phyloP scores from a whole-genome alignment of 2,888 invertebrate genomes.

The Enchytraeus crypticus region DNA sequence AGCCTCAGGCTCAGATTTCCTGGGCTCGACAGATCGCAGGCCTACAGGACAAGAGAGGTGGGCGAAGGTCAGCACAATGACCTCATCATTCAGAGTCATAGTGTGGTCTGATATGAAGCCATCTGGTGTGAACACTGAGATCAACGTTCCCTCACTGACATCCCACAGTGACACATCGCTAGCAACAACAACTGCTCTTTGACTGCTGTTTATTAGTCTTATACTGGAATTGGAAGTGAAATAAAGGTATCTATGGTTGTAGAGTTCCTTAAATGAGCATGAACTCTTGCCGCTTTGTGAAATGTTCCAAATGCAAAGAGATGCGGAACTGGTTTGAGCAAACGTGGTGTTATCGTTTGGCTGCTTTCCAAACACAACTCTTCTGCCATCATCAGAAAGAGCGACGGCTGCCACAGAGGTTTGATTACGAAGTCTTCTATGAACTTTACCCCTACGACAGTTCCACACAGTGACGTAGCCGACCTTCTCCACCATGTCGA shows the following conservation, averaged over 20 bases:
- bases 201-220: conserved; percentile 35
- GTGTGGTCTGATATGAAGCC: conserved; percentile 36
- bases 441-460: conserved; percentile 35
- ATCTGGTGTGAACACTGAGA: conserved; percentile 44
- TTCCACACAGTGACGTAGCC: conserved; percentile 46
- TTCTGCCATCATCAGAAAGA: conserved; percentile 35
- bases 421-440: conserved; percentile 38
- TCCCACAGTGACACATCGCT: conserved; percentile 46
- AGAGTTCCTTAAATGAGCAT: conserved; percentile 31
- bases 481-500: conserved; percentile 40
- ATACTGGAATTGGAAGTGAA: conserved; percentile 36
- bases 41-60: conserved; percentile 35
- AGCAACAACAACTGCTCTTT: conserved; percentile 38
- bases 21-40: conserved; percentile 12
- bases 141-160: conserved; percentile 31
- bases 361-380: conserved; percentile 40
- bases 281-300: neutral
- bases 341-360: conserved; percentile 29
- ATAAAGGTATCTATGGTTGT: conserved; percentile 27
- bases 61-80: conserved; percentile 39
- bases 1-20: neutral
- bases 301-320: conserved; percentile 36
- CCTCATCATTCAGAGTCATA: conserved; percentile 33
- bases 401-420: conserved; percentile 41
- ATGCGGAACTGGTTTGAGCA: too few species aligned